A percentile compares a stretch with the other conserved stretches of the same genome.
phyloP scores from a whole-genome alignment of 2,797 vertebrate genomes.

The Podarcis lilfordi region DNA sequence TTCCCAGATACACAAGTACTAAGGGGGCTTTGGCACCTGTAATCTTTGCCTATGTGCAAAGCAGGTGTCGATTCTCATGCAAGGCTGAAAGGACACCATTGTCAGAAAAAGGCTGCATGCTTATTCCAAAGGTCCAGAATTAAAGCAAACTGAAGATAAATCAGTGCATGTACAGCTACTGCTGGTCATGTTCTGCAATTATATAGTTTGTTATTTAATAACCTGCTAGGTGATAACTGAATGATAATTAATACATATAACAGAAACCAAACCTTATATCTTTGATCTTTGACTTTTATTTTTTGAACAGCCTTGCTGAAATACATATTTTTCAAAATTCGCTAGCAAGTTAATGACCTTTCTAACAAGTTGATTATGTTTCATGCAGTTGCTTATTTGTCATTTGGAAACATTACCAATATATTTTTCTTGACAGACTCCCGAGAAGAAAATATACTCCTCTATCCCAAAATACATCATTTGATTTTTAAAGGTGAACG shows the following conservation, averaged over 20 bases:
- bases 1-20: background rate
- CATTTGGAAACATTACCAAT: slow-evolving; percentile 40
- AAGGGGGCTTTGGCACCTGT: background rate
- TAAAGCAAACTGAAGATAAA: slow-evolving; percentile 80
- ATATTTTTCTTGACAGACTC: slow-evolving; percentile 8
- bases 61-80: slow-evolving; percentile 76
- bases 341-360: slow-evolving; percentile 51
- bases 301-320: slow-evolving; percentile 47
- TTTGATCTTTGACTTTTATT: too few relatives aligned
- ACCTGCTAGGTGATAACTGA: slow-evolving; percentile 58
- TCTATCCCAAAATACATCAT: background rate
- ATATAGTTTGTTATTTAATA: slow-evolving; percentile 45
- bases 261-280: slow-evolving; percentile 43
- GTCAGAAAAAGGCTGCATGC: slow-evolving; percentile 74
- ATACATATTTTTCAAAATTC: slow-evolving; percentile 51
- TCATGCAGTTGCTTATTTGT: slow-evolving; percentile 53
- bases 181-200: slow-evolving; percentile 74
- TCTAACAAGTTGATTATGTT: slow-evolving; percentile 22
- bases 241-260: slow-evolving; percentile 54
- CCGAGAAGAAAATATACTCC: background rate
- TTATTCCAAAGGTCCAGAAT: slow-evolving; percentile 71
- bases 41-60: slow-evolving; percentile 39
- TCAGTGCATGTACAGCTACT: slow-evolving; percentile 72
- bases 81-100: slow-evolving; percentile 79
- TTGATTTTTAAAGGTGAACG: background rate